Percentiles rank a stretch among this genome's conserved stretches.
These are phyloP conservation scores for Aplodontia rufa DNA, from an alignment of 2,113 vertebrate species.

Conservation along the genomic window DNA sequence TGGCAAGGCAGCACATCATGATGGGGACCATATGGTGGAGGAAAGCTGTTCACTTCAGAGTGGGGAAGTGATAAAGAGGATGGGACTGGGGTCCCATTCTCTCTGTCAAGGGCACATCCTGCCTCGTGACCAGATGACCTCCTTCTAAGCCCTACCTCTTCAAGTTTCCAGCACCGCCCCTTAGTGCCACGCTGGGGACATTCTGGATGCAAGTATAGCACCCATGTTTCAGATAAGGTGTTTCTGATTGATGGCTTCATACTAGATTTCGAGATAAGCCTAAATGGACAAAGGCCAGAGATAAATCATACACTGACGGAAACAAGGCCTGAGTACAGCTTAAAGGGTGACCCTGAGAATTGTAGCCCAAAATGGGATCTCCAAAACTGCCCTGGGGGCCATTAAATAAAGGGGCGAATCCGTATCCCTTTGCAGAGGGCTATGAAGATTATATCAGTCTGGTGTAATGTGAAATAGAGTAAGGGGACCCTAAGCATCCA, in stretches of 20 bases:
- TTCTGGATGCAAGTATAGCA: not conserved
- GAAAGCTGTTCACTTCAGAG: not conserved
- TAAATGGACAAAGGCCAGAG: not conserved
- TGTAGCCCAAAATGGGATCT: not conserved
- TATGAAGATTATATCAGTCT: not conserved
- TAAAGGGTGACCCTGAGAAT: not conserved
- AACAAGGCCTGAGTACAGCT: not conserved
- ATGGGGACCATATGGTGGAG: not conserved
- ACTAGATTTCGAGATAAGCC: not conserved
- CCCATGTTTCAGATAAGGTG: not conserved
- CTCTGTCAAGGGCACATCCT: too few species aligned
- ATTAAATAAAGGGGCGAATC: not conserved
- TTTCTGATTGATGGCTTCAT: not conserved
- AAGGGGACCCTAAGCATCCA: not conserved
- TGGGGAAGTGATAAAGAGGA: not conserved
- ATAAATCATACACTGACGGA: not conserved
- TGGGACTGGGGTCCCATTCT: not conserved
- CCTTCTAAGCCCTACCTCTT: too few species aligned
- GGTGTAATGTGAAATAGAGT: not conserved
- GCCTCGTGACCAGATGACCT: not conserved
- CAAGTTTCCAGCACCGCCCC: not conserved
- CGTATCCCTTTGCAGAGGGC: not conserved
- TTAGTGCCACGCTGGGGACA: not conserved
- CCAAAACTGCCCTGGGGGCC: not conserved
- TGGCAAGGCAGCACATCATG: not conserved